Conservation (phyloP, 1,140 invertebrate genomes). For the Sitobion miscanthi region DNA sequence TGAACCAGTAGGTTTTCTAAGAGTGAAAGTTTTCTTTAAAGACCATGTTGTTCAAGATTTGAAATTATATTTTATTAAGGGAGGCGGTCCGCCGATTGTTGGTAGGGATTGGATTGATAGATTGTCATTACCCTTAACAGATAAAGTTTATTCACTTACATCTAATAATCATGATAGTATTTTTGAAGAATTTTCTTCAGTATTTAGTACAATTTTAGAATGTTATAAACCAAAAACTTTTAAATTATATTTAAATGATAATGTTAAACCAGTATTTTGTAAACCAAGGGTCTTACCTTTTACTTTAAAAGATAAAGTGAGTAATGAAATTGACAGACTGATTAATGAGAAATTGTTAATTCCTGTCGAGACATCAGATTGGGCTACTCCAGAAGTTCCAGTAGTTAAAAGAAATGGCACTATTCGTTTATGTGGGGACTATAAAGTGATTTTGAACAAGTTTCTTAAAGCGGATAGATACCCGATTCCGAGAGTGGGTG, state of each 20-base stretch:
- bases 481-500: not conserved
- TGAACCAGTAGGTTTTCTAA: not conserved
- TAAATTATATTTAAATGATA: not conserved
- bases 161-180: not conserved
- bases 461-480: not conserved
- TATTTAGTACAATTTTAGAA: constrained; percentile 2
- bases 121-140: not conserved
- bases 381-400: not conserved
- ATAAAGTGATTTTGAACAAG: not conserved
- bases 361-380: not conserved
- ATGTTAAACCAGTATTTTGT: not conserved
- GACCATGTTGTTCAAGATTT: not conserved
- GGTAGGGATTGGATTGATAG: not conserved
- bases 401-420: not conserved
- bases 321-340: not conserved
- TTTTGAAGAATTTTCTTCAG: not conserved
- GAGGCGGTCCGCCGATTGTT: not conserved
- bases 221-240: not conserved
- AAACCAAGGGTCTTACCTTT: not conserved
- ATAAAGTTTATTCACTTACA: not conserved
- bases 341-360: not conserved
- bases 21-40: not conserved
- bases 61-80: not conserved
- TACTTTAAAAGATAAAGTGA: not conserved
- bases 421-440: not conserved